These are phyloP conservation scores for Hesperophylax magnus DNA, from an alignment of 1,140 invertebrate species.

Conservation along the genomic window DNA sequence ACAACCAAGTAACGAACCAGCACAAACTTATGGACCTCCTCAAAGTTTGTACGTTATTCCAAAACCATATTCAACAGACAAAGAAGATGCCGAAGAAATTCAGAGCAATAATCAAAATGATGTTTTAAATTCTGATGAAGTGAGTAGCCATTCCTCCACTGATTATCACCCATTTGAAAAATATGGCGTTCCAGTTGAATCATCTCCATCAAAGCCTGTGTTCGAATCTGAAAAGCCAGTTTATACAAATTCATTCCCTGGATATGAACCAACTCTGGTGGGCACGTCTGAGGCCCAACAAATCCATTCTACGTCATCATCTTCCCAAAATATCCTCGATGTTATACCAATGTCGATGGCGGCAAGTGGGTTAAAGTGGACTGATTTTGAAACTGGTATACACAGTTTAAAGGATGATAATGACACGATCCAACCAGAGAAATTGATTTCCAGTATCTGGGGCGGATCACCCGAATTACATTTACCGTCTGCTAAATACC, in stretches of 20 bases:
- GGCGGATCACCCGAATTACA: background rate
- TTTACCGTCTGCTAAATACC: slow-evolving; percentile 1
- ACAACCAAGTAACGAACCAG: background rate
- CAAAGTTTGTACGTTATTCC: background rate
- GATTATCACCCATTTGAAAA: background rate
- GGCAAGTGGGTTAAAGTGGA: background rate
- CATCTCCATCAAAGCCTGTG: background rate
- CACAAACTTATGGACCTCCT: slow-evolving; percentile 19
- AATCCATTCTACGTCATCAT: background rate
- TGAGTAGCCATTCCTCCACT: background rate
- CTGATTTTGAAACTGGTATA: slow-evolving; percentile 32
- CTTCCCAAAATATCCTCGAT: background rate
- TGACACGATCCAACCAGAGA: slow-evolving; percentile 10
- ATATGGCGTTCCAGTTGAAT: background rate
- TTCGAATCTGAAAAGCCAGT: background rate
- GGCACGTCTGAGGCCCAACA: slow-evolving; percentile 6
- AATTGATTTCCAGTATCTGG: slow-evolving; percentile 2
- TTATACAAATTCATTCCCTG: slow-evolving; percentile 26
- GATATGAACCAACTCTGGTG: slow-evolving; percentile 40
- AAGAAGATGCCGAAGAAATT: background rate
- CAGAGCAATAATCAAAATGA: background rate
- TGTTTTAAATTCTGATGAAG: background rate
- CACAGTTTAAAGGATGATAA: background rate
- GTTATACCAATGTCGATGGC: slow-evolving; percentile 29
- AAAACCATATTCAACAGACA: background rate